A percentile compares a stretch with the other conserved stretches of the same genome.
These are phyloP conservation scores for Centropyge bicolor DNA, from an alignment of 2,797 vertebrate genomes.

Conservation along the genomic window DNA sequence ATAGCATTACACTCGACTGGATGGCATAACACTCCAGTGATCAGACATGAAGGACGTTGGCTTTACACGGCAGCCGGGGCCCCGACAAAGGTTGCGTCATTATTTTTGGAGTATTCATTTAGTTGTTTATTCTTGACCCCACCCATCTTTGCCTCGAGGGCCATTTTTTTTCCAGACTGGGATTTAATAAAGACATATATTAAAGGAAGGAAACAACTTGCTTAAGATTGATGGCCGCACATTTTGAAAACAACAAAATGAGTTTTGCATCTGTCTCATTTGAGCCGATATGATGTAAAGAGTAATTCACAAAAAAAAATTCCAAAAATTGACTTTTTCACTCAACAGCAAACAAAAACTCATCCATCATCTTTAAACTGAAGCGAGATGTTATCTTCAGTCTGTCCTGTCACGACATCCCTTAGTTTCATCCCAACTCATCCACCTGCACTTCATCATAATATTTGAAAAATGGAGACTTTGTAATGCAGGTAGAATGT, in stretches of 20 bases:
- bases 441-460: conserved; percentile 20
- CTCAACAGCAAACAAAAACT: conserved; percentile 7
- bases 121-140: background rate
- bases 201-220: conserved; percentile 19
- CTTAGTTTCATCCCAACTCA: conserved; percentile 9
- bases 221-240: conserved; percentile 42
- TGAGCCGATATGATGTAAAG: conserved; percentile 23
- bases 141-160: background rate
- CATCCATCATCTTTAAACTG: conserved; percentile 50
- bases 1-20: conserved; percentile 65
- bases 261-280: conserved; percentile 34
- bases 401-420: conserved; percentile 1
- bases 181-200: conserved; percentile 36
- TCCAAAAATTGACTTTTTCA: background rate
- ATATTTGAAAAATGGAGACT: conserved; percentile 14
- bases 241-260: conserved; percentile 38
- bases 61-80: background rate
- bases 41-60: conserved; percentile 58
- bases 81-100: conserved; percentile 2
- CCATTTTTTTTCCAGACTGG: background rate
- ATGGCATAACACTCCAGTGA: conserved; percentile 57
- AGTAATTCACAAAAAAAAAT: background rate
- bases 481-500: conserved; percentile 27
- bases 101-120: background rate
- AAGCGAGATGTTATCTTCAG: conserved; percentile 43